Conservation (phyloP, 2,888 invertebrate species). For the Herminia tarsipennalis region DNA sequence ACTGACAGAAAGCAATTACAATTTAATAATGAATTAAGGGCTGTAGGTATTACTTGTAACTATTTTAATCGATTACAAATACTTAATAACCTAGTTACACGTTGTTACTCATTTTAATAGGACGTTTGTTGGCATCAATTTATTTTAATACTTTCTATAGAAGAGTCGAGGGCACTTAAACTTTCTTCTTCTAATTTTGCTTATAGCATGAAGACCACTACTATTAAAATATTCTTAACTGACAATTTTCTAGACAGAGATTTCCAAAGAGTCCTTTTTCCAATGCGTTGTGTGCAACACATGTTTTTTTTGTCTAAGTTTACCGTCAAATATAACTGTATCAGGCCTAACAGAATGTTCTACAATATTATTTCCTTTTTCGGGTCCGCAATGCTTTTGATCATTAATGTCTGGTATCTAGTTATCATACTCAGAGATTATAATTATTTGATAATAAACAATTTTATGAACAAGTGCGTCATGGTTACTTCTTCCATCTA, state of each 20-base stretch:
- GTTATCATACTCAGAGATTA: neutral
- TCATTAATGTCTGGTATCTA: neutral
- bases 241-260: conserved; percentile 18
- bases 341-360: neutral
- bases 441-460: neutral
- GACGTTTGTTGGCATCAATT: no score
- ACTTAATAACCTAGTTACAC: no score
- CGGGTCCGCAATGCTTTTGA: neutral
- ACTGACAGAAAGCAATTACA: no score
- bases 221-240: no score
- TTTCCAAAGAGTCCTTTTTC: conserved; percentile 19
- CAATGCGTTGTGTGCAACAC: conserved; percentile 23
- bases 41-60: no score
- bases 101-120: no score
- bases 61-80: no score
- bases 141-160: no score
- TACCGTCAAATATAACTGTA: conserved; percentile 4
- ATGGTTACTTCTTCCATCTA: neutral
- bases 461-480: neutral
- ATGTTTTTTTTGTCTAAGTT: conserved; percentile 9
- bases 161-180: no score
- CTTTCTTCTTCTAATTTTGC: no score
- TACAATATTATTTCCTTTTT: conserved; percentile 2
- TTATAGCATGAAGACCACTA: no score
- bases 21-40: no score